Base-by-base conservation (phyloP, 2,888 invertebrate genomes). In the Apodemia duryi region DNA sequence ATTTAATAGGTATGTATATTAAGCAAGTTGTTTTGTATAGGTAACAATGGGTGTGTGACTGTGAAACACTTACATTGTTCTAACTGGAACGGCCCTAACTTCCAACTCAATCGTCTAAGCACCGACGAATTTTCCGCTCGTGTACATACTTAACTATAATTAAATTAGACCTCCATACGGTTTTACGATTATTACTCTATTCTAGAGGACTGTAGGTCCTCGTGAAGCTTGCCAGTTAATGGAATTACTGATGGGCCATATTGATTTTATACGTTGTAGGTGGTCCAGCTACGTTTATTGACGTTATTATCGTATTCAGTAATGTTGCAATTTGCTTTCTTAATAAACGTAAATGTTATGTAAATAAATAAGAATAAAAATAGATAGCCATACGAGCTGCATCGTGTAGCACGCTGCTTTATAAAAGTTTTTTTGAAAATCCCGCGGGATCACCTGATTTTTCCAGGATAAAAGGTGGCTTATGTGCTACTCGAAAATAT, bases 81-180 rank as follows among this genome's bases (percentile, higher is more conserved):
- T 11, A 43, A 13, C 46, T 46, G 13, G 11, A 46, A 46, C 5
- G 4, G 46, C 13, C 13, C 13, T 13, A 46, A 13, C 46, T 46
- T 13, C 46, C 46, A 46, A 46, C 46, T 5, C 13, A 46, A 46
- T 46, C 13, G 13, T 9, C 46, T 46, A 46, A 46, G 46, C 46
- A 13, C 46, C 11, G 46, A 4, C 11, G 11, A 46, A 51, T 51
- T 51, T 51, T 51, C 49, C 49, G 49, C 49, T 49, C 49, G 49
- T 49, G 49, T 49, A 49, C 49, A 57, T 32, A 57, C 32, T 29
- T 57, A 57, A 57, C 13, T 32, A 57, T 57, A 57, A 57, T 57
- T 57, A 57, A 32, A 13, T 57, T 32, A 57, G 13, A 32, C 29
- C 57, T 32, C 6, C 57, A 29, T 57, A 54, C 54, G 29, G 54